These are phyloP conservation scores for Vireo griseus DNA, from an alignment of 2,797 vertebrate genomes.

Conservation along the genomic window DNA sequence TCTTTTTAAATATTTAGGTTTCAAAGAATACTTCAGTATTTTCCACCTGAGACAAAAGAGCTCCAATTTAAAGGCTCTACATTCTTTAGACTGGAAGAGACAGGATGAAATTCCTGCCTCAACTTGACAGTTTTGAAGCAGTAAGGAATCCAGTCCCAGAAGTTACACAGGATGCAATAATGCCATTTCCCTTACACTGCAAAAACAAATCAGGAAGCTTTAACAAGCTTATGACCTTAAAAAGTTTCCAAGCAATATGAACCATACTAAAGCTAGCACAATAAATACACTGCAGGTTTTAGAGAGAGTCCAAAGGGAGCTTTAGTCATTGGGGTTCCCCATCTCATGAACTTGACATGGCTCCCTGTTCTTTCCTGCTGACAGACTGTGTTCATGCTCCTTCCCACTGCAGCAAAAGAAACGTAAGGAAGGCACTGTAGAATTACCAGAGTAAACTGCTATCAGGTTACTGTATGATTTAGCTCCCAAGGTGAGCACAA, in stretches of 20 bases:
- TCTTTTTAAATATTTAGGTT: not conserved
- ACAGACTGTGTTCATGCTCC: not conserved
- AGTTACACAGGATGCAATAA: not conserved
- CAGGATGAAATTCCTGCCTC: not conserved
- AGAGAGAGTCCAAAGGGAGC: not conserved
- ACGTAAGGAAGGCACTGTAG: not conserved
- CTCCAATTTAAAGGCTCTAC: not conserved
- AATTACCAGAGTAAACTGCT: not conserved
- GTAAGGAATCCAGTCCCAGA: not conserved
- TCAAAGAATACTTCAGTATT: not conserved
- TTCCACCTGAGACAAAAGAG: not conserved
- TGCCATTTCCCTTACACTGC: not conserved
- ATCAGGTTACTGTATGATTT: not conserved
- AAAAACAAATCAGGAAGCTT: not conserved
- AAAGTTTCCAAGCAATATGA: not conserved
- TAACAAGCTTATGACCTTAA: not conserved
- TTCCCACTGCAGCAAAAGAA: not conserved
- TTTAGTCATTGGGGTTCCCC: not conserved
- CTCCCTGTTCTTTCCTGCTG: not conserved
- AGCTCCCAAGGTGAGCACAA: not conserved
- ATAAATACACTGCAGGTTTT: not conserved
- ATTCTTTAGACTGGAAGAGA: not conserved
- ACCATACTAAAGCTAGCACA: not conserved
- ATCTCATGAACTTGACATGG: fast-evolving
- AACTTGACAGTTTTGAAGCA: not conserved